A percentile compares a stretch with the other conserved stretches of the same genome.
Conservation (phyloP, 1,140 invertebrate species). For the Bombus ignitus region DNA sequence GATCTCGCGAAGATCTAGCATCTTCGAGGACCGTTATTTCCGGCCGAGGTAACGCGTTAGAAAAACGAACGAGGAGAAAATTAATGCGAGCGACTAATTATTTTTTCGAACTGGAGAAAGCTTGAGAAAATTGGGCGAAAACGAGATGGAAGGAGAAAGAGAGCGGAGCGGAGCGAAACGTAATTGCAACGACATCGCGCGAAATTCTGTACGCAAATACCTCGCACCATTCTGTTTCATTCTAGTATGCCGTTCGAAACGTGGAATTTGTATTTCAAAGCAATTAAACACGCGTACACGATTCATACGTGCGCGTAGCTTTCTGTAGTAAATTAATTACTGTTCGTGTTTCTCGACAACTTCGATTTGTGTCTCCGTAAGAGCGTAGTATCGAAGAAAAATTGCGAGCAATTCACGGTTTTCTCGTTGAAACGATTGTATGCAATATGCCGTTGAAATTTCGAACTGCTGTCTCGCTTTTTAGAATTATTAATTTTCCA, state of each 20-base stretch:
- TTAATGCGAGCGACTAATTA: slow-evolving; percentile 35
- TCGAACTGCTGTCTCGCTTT: background rate
- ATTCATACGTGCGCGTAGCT: background rate
- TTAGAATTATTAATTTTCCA: background rate
- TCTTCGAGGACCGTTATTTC: slow-evolving; percentile 50
- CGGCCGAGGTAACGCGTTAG: slow-evolving; percentile 38
- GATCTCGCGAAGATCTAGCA: background rate
- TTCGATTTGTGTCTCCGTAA: background rate
- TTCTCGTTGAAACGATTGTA: background rate
- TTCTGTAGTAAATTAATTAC: slow-evolving; percentile 35
- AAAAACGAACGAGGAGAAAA: background rate
- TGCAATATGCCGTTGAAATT: background rate
- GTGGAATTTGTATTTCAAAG: slow-evolving; percentile 8
- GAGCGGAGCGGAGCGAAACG: background rate
- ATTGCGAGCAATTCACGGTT: background rate
- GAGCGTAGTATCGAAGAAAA: background rate
- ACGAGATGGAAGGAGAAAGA: background rate
- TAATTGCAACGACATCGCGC: slow-evolving; percentile 16
- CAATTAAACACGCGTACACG: slow-evolving; percentile 10
- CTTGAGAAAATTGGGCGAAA: slow-evolving; percentile 48
- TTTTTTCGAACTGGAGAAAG: slow-evolving; percentile 44
- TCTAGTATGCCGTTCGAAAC: background rate
- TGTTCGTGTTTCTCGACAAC: background rate
- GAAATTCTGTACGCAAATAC: slow-evolving; percentile 19
- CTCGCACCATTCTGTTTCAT: background rate